A percentile compares a stretch with the other conserved stretches of the same genome.
Conservation (phyloP, 2,888 invertebrate species). For the Polydesmus complanatus region DNA sequence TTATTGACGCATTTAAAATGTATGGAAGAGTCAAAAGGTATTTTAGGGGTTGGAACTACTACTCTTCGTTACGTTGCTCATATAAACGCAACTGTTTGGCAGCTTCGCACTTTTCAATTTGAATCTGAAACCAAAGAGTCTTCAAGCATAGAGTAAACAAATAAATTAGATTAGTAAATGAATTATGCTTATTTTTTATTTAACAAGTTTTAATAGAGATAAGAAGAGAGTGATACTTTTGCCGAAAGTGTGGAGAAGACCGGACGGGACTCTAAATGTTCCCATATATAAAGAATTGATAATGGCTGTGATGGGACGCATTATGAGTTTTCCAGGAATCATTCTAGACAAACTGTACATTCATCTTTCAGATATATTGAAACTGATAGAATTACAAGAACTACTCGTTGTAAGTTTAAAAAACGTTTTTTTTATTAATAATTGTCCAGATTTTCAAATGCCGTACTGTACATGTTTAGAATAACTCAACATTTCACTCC, state of each 20-base stretch:
- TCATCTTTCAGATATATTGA: slow-evolving; percentile 48
- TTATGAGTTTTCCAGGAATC: slow-evolving; percentile 47
- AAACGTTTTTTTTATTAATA: too few relatives aligned
- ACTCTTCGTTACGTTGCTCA: neutral
- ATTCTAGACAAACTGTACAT: slow-evolving; percentile 41
- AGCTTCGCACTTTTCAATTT: neutral
- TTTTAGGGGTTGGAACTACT: neutral
- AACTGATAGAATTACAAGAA: slow-evolving; percentile 48
- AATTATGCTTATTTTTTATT: slow-evolving; percentile 25
- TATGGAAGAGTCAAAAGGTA: neutral
- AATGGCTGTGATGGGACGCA: slow-evolving; percentile 48
- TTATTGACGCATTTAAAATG: neutral
- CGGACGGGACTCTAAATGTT: slow-evolving; percentile 56
- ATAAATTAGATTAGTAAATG: slow-evolving; percentile 33
- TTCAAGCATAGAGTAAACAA: neutral
- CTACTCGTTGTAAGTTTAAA: slow-evolving; percentile 43
- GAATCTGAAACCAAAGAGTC: neutral
- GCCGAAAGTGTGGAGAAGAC: slow-evolving; percentile 54
- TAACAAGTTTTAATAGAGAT: neutral
- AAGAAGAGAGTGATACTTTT: slow-evolving; percentile 23
- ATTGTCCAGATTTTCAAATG: too few relatives aligned
- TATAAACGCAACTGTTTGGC: neutral
- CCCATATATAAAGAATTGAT: slow-evolving; percentile 53
- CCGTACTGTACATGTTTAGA: too few relatives aligned
- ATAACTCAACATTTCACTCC: too few relatives aligned